A percentile compares a stretch with the other conserved stretches of the same genome.
Conservation (phyloP, 1,140 invertebrate species). For the Acromyrmex heyeri region DNA sequence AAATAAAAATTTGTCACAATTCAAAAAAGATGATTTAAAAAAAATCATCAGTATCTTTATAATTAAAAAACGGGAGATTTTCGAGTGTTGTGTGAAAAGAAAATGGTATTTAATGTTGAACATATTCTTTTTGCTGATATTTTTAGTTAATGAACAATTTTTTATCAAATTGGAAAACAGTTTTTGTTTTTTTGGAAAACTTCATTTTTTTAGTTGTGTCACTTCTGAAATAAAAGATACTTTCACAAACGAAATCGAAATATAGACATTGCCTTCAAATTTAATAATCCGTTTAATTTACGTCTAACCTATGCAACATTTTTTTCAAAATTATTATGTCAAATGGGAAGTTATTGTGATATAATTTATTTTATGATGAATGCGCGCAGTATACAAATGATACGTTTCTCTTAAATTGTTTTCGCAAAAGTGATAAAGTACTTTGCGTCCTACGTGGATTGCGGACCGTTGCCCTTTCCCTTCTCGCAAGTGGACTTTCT, state of each 20-base stretch:
- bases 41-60: too few species aligned
- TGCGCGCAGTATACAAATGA: not conserved
- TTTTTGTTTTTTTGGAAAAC: too few species aligned
- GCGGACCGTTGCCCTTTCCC: conserved; percentile 39
- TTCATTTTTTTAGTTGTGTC: too few species aligned
- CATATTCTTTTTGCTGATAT: too few species aligned
- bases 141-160: too few species aligned
- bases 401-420: not conserved
- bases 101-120: too few species aligned
- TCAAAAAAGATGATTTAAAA: too few species aligned
- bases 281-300: not conserved
- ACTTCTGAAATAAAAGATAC: not conserved
- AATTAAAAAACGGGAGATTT: too few species aligned
- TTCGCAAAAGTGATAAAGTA: conserved; percentile 16
- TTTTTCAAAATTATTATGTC: not conserved
- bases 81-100: too few species aligned
- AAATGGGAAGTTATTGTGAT: not conserved
- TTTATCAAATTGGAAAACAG: too few species aligned
- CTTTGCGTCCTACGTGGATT: conserved; percentile 4
- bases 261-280: not conserved
- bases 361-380: not conserved
- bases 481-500: conserved; percentile 11
- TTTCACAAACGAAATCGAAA: not conserved
- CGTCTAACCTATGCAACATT: not conserved
- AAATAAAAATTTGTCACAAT: too few species aligned